Evolutionary conservation across 2,888 invertebrate species (phyloP).

Genomic region (Drosophila diplacantha): DNA sequence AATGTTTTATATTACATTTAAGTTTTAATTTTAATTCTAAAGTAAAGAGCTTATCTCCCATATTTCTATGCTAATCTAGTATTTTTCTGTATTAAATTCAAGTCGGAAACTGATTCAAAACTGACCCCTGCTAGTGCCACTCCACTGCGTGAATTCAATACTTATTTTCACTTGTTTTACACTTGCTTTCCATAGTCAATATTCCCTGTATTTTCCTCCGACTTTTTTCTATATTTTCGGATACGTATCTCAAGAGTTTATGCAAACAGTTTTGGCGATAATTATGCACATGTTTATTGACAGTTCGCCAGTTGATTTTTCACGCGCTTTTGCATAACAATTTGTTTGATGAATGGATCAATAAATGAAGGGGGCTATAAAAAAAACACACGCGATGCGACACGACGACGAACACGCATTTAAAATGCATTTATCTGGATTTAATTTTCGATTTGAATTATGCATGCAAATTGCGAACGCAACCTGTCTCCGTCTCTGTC

Average conservation of each 20-base stretch:
- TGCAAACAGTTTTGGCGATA: constrained; percentile 57
- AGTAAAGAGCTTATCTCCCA: too few species aligned
- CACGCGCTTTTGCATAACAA: constrained; percentile 69
- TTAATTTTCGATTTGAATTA: constrained; percentile 60
- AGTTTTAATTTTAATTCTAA: too few species aligned
- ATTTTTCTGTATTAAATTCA: background rate
- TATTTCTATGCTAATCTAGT: too few species aligned
- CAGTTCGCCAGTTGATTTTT: constrained; percentile 61
- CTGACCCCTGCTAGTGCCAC: background rate
- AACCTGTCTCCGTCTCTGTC: background rate
- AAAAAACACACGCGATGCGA: background rate
- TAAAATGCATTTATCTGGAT: constrained; percentile 59
- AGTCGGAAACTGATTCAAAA: background rate
- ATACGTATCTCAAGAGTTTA: constrained; percentile 32
- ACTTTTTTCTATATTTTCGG: constrained; percentile 2
- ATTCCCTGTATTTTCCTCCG: background rate
- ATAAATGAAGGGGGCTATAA: background rate
- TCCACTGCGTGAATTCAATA: background rate
- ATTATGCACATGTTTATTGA: constrained; percentile 61
- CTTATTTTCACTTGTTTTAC: background rate
- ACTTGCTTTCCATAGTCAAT: background rate
- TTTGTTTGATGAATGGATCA: constrained; percentile 45
- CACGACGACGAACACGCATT: constrained; percentile 44
- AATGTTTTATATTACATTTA: background rate
- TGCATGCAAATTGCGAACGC: constrained; percentile 53